A percentile compares a stretch with the other conserved stretches of the same genome.
Evolutionary conservation across 2,797 vertebrate species (phyloP).

Genomic region (Glyptemys insculpta): DNA sequence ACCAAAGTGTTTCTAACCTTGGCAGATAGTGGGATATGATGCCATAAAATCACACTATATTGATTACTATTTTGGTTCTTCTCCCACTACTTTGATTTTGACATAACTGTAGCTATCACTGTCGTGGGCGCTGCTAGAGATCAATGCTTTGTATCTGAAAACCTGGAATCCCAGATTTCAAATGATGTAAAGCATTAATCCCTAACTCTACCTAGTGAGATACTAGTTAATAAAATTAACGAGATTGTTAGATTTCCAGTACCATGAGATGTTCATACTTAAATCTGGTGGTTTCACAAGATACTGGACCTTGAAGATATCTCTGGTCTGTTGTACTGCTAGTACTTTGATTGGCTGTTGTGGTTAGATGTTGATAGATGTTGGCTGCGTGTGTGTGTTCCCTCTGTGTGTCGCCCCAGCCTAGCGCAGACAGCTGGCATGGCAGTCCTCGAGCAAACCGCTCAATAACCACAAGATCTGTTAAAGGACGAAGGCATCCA

Average conservation of each 20-base stretch:
- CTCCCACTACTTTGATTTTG: background rate
- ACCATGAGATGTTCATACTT: accelerated
- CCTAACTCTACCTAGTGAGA: background rate
- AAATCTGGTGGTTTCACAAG: background rate
- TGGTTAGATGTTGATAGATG: too few species aligned
- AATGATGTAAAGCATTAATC: constrained; percentile 35
- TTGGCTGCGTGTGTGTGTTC: too few species aligned
- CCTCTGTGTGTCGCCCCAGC: too few species aligned
- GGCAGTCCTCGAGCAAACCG: too few species aligned
- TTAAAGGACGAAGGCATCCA: too few species aligned
- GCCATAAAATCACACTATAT: background rate
- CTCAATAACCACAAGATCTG: too few species aligned
- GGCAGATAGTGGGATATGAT: background rate
- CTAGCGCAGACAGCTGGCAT: too few species aligned
- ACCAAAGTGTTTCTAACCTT: background rate
- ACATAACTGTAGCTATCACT: background rate
- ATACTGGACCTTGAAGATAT: background rate
- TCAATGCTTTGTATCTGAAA: background rate
- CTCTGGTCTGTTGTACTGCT: background rate
- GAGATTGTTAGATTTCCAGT: constrained; percentile 4
- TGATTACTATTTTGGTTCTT: background rate
- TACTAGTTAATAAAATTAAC: background rate
- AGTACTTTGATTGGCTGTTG: background rate
- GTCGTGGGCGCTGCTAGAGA: background rate
- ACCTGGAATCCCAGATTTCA: background rate